Percentiles rank a stretch among this genome's conserved stretches.
Conservation (phyloP, 2,888 invertebrate genomes). For the Drosophila niveifrons region DNA sequence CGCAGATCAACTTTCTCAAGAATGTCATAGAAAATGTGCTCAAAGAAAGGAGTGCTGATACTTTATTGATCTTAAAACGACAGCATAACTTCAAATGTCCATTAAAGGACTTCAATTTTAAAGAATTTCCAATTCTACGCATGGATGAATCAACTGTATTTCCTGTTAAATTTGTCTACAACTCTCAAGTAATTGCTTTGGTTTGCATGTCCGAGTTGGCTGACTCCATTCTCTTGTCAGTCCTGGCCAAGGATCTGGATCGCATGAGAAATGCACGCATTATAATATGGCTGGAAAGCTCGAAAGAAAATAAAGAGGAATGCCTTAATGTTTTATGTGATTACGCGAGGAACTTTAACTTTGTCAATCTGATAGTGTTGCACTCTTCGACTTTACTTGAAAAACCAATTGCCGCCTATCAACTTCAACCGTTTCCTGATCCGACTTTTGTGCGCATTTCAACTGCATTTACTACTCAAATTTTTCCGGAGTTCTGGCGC, state of each 20-base stretch:
- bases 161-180: neutral
- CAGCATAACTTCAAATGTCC: neutral
- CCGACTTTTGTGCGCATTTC: neutral
- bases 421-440: slow-evolving; percentile 27
- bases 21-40: slow-evolving; percentile 8
- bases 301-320: neutral
- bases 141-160: neutral
- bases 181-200: slow-evolving; percentile 5
- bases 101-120: neutral
- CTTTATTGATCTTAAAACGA: slow-evolving; percentile 29
- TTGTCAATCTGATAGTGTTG: slow-evolving; percentile 24
- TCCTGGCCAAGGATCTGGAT: slow-evolving; percentile 18
- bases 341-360: neutral
- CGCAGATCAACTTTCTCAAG: neutral
- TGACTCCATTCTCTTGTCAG: slow-evolving; percentile 16
- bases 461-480: accelerated
- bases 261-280: slow-evolving; percentile 25
- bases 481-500: neutral
- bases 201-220: slow-evolving; percentile 29
- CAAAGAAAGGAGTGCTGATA: neutral
- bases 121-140: slow-evolving; percentile 4
- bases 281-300: slow-evolving; percentile 27
- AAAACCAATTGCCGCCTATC: neutral
- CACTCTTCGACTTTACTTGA: neutral
- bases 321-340: neutral